Evolutionary conservation across 2,888 invertebrate genomes (phyloP), one percentile per base, ranked within the genome.

Genomic region (Cheilosia variabilis): DNA sequence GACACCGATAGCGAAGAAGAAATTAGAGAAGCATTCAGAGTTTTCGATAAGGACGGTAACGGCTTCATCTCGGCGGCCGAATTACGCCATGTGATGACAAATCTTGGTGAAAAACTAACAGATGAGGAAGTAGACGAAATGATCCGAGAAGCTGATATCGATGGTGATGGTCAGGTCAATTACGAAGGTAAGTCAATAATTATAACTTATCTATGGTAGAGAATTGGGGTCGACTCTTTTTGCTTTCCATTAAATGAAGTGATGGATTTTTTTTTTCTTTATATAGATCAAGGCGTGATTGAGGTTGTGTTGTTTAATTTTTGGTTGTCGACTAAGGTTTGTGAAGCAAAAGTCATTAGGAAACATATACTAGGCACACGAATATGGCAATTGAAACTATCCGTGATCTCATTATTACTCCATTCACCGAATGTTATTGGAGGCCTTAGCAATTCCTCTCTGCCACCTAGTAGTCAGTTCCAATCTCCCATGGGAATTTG

Each of bases 1-100:
- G 99, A 99, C 94, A 99, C 99, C 89, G 99, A 99, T 94, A 97
- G 98, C 93, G 98, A 98, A 95, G 98, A 99, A 93, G 99, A 99
- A 94, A 98, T 99, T 93, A 96, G 98, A 93, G 99, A 99, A 93
- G 99, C 99, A 90, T 97, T 99, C 96, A 96, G 98, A 94, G 98
- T 98, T 90, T 99, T 99, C 94, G 99, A 99, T 94, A 98, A 99
- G 94, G 99, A 99, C 94, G 98, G 98, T 93, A 99, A 99, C 93
- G 99, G 99, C 90, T 99, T 98, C 95, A 99, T 99, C 93, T 98
- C 98, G 89, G 98, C 98, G 90, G 98, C 98, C 89, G 99, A 99
- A 94, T 95, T 99, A 92, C 97, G 99, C 94, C 98, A 99, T 94
- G 99, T 99, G 89, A 99, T 99, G 99, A 99, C 99, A 94, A 99